Conservation (phyloP, 1,140 invertebrate species). For the Megalopta genalis region DNA sequence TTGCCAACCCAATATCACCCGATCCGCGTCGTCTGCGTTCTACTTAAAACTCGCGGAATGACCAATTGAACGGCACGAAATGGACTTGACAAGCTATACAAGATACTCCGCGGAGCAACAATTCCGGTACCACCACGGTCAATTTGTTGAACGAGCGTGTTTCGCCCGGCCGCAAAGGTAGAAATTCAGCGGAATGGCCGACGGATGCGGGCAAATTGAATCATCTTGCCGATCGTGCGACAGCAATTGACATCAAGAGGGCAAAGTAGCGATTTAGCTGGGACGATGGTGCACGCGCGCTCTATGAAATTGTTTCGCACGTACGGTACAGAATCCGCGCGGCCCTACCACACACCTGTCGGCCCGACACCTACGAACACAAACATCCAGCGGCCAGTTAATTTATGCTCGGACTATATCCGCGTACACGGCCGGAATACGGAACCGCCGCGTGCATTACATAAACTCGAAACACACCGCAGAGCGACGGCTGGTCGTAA, state of each 20-base stretch:
- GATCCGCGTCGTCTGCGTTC: too few species aligned
- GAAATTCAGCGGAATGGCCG: neutral
- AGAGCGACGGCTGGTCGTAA: conserved; percentile 52
- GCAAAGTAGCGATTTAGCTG: conserved; percentile 34
- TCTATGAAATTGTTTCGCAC: conserved; percentile 39
- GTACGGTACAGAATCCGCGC: conserved; percentile 9
- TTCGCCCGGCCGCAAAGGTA: neutral
- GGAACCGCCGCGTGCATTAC: conserved; percentile 65
- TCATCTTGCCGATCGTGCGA: conserved; percentile 17
- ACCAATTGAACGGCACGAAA: too few species aligned
- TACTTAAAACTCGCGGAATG: too few species aligned
- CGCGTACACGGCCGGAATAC: conserved; percentile 59
- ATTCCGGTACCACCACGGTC: too few species aligned
- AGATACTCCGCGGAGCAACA: too few species aligned
- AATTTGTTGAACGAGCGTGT: too few species aligned
- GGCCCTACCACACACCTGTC: neutral
- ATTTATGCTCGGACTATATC: conserved; percentile 66
- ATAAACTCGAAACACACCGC: conserved; percentile 68
- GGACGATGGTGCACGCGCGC: neutral
- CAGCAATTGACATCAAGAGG: conserved; percentile 33
- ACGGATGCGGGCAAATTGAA: conserved; percentile 13
- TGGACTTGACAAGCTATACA: too few species aligned
- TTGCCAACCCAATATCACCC: too few species aligned
- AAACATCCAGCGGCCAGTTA: conserved; percentile 55
- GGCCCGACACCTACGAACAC: neutral